Evolutionary conservation across 2,888 invertebrate genomes (phyloP).

Genomic region (Lycocerus yunnanus): DNA sequence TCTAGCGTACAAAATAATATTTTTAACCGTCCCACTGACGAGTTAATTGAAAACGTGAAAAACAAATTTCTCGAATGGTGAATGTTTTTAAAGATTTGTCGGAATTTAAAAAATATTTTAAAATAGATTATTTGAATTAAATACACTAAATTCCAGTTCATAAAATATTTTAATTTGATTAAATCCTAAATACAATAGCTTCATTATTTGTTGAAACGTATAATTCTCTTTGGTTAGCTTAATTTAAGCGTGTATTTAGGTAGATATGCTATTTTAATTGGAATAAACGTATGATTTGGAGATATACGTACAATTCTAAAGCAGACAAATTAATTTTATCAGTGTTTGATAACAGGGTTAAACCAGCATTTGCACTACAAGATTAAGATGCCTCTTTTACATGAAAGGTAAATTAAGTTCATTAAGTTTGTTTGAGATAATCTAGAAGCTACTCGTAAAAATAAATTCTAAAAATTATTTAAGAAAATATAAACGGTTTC

Average conservation of each 20-base stretch:
- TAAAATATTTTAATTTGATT: not conserved
- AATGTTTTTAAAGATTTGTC: not conserved
- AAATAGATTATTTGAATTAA: not conserved
- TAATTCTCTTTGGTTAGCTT: not conserved
- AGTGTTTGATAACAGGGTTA: constrained; percentile 11
- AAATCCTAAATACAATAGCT: not conserved
- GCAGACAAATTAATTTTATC: constrained; percentile 13
- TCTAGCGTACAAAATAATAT: not conserved
- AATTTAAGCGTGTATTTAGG: not conserved
- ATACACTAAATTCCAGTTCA: not conserved
- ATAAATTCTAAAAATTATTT: not conserved
- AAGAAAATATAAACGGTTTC: not conserved
- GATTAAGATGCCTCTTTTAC: not conserved
- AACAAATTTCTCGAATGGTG: not conserved
- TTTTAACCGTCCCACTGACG: not conserved
- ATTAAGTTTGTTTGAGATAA: not conserved
- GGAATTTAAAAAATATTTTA: not conserved
- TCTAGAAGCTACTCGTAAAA: not conserved
- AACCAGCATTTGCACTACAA: constrained; percentile 7
- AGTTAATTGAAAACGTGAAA: not conserved
- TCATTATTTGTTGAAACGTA: not conserved
- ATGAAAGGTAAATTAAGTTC: not conserved
- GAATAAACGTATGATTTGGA: not conserved
- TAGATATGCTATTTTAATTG: not conserved
- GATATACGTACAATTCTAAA: constrained; percentile 4